Evolutionary conservation across 2,797 vertebrate species (phyloP).

Genomic region (Coreius guichenoti): DNA sequence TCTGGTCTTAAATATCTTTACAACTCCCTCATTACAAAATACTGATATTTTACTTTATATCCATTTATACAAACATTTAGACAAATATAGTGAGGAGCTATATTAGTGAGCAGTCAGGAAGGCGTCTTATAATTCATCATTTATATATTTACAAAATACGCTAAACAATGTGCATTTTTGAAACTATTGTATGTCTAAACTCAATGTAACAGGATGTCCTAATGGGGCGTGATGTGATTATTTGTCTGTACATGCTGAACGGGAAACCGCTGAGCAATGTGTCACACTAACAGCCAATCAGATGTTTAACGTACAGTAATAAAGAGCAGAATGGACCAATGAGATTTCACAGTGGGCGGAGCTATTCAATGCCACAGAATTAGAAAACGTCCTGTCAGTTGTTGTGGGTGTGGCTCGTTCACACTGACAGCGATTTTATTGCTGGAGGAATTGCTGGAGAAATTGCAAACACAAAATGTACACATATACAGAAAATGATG

Average conservation of each 20-base stretch:
- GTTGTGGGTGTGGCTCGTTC: not conserved
- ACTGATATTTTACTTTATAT: constrained; percentile 34
- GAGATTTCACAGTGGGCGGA: constrained; percentile 34
- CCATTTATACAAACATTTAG: constrained; percentile 53
- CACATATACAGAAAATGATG: not conserved
- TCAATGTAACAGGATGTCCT: not conserved
- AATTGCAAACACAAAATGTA: not conserved
- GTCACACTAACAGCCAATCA: not conserved
- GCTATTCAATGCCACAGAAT: constrained; percentile 15
- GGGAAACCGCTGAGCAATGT: not conserved
- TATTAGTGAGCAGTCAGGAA: constrained; percentile 33
- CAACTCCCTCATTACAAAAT: constrained; percentile 37
- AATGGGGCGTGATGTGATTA: not conserved
- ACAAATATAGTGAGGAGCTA: constrained; percentile 35
- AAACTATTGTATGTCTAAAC: not conserved
- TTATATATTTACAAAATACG: constrained; percentile 40
- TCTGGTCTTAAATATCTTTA: constrained; percentile 14
- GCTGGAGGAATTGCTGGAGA: not conserved
- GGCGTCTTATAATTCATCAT: not conserved
- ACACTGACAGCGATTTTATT: constrained; percentile 29
- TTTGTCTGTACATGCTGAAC: not conserved
- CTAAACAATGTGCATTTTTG: not conserved
- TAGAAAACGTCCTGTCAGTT: not conserved
- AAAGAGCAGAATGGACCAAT: not conserved
- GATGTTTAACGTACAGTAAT: not conserved